Evolutionary conservation across 2,888 invertebrate genomes (phyloP).

Genomic region (Harpagoxenus sublaevis): DNA sequence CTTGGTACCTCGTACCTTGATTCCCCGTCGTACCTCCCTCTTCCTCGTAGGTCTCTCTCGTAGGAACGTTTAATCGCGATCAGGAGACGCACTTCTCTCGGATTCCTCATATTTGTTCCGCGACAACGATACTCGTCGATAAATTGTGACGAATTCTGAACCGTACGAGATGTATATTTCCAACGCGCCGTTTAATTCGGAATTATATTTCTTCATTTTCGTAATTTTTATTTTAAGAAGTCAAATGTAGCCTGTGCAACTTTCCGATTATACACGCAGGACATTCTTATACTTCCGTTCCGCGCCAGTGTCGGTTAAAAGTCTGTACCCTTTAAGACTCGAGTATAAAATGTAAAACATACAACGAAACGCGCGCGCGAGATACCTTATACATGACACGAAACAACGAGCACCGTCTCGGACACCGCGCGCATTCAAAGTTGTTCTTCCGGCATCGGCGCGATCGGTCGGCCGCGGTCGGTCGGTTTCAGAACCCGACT

Average conservation of each 20-base stretch:
- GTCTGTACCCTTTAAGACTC: background rate
- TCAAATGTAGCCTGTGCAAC: background rate
- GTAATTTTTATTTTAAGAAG: background rate
- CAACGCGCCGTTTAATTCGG: background rate
- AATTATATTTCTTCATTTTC: background rate
- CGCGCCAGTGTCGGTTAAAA: background rate
- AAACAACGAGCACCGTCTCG: slow-evolving; percentile 36
- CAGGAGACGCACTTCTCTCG: slow-evolving; percentile 49
- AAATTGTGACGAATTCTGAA: slow-evolving; percentile 27
- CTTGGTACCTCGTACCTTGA: background rate
- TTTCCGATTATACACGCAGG: no score
- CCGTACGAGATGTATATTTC: background rate
- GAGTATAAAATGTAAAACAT: slow-evolving; percentile 12
- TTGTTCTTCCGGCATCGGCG: slow-evolving; percentile 55
- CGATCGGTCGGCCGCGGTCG: slow-evolving; percentile 60
- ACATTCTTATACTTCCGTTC: background rate
- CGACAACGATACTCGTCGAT: slow-evolving; percentile 36
- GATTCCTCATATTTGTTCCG: slow-evolving; percentile 25
- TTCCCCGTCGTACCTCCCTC: slow-evolving; percentile 36
- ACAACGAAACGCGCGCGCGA: slow-evolving; percentile 10
- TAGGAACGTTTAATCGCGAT: background rate
- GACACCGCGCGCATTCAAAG: slow-evolving; percentile 47
- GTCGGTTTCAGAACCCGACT: slow-evolving; percentile 62
- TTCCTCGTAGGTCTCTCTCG: slow-evolving; percentile 14
- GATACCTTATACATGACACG: slow-evolving; percentile 25